These are phyloP conservation scores for Bolborhynchus lineola DNA, from an alignment of 2,113 vertebrate genomes.

Conservation along the genomic window DNA sequence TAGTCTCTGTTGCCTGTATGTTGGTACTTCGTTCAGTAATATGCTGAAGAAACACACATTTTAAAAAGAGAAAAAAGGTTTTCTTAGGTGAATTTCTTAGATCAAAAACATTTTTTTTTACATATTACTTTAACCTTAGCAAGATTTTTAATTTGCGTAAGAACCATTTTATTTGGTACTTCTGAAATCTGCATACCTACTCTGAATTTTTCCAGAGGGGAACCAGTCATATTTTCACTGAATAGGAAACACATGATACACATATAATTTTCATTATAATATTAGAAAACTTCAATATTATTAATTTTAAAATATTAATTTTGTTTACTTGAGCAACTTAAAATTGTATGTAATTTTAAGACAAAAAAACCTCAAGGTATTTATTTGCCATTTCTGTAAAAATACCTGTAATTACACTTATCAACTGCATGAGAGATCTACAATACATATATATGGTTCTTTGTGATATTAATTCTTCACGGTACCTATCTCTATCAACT, in stretches of 20 bases:
- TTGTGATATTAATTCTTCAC: not conserved
- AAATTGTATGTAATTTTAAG: not conserved
- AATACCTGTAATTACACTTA: not conserved
- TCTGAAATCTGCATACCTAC: not conserved
- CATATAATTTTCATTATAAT: not conserved
- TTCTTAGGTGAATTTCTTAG: not conserved
- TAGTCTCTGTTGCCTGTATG: not conserved
- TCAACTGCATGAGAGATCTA: not conserved
- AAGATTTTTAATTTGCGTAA: not conserved
- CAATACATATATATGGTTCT: not conserved
- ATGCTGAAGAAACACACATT: not conserved
- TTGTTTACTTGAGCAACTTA: not conserved
- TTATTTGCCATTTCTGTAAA: not conserved
- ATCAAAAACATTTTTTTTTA: not conserved
- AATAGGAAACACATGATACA: rapidly evolving
- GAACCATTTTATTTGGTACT: not conserved
- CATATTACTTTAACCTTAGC: not conserved
- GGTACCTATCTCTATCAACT: not conserved
- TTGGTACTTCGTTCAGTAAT: not conserved
- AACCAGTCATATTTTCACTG: not conserved
- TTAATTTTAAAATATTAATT: not conserved
- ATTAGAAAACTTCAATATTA: not conserved
- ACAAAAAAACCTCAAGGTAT: not conserved
- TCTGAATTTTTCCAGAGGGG: not conserved
- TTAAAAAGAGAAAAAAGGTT: not conserved